A percentile compares a stretch with the other conserved stretches of the same genome.
Conservation (phyloP, 2,113 vertebrate genomes). For the Rhadina sibilatrix region DNA sequence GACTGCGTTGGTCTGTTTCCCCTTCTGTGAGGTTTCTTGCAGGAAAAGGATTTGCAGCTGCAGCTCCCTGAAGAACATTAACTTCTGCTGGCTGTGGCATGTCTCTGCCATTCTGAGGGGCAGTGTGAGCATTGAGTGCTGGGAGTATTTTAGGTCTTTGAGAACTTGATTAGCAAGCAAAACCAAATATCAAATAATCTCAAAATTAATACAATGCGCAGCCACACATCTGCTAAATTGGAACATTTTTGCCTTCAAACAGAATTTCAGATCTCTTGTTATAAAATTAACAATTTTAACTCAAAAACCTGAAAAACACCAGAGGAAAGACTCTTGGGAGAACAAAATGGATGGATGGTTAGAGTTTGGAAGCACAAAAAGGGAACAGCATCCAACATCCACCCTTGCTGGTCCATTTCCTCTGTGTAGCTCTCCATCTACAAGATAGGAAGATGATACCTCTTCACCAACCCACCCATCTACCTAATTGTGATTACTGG, state of each 20-base stretch:
- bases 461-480: not conserved
- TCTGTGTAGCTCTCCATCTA: not conserved
- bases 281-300: not conserved
- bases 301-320: not conserved
- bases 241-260: not conserved
- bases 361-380: not conserved
- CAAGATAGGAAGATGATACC: not conserved
- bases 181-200: not conserved
- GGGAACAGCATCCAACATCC: not conserved
- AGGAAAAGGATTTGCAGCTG: not conserved
- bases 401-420: not conserved
- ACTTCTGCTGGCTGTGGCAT: not conserved
- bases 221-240: not conserved
- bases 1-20: not conserved
- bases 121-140: rapidly evolving
- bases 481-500: not conserved
- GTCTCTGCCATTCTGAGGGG: not conserved
- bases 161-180: not conserved
- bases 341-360: not conserved
- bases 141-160: not conserved
- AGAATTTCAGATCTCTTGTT: not conserved
- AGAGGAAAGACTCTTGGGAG: not conserved
- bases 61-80: not conserved
- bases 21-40: not conserved
- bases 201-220: not conserved